A percentile compares a stretch with the other conserved stretches of the same genome.
Evolutionary conservation across 2,797 vertebrate species (phyloP).

Genomic region (Melanotaenia trifasciata): DNA sequence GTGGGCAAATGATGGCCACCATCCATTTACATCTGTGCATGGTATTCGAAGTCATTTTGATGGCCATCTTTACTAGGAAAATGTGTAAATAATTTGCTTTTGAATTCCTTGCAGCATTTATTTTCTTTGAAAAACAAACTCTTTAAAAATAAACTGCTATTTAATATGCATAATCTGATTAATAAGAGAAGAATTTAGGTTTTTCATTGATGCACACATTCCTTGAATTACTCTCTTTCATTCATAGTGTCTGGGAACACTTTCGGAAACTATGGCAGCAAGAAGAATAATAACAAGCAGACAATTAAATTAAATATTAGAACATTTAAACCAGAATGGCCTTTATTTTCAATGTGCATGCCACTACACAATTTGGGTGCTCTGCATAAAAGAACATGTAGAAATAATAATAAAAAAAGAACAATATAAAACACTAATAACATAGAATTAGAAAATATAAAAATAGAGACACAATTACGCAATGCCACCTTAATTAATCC

Average conservation of each 20-base stretch:
- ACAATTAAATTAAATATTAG: neutral
- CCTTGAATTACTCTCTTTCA: neutral
- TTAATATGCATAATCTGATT: neutral
- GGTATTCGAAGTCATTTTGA: neutral
- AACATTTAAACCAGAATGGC: no score
- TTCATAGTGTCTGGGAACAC: neutral
- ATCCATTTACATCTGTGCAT: neutral
- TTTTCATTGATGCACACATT: neutral
- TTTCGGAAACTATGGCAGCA: neutral
- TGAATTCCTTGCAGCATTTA: neutral
- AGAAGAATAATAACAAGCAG: neutral
- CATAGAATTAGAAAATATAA: no score
- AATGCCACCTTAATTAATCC: neutral
- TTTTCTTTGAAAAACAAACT: neutral
- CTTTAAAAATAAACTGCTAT: neutral
- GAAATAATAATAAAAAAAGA: no score
- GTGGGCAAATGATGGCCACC: neutral
- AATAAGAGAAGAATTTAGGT: neutral
- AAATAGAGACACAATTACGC: no score
- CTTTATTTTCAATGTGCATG: no score
- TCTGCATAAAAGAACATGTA: no score
- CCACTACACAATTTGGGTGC: no score
- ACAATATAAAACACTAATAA: no score
- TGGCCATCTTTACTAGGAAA: neutral
- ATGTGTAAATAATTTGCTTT: neutral